phyloP scores from a whole-genome alignment of 2,888 invertebrate genomes.

The Tortricodes alternella region DNA sequence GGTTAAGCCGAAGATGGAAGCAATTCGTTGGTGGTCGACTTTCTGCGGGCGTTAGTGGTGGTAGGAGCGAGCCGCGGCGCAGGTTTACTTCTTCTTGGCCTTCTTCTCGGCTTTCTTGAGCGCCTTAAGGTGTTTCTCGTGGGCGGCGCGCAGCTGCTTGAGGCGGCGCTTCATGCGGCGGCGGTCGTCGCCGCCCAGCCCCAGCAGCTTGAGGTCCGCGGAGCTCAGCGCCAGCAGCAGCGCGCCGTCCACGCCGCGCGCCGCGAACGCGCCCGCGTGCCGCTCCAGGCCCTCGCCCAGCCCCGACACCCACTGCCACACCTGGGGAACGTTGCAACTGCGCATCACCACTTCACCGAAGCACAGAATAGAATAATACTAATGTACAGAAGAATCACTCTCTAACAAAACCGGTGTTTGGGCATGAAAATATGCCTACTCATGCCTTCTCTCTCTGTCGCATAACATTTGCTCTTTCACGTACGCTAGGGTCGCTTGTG shows the following conservation, averaged over 20 bases:
- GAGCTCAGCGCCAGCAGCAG: slow-evolving; percentile 94
- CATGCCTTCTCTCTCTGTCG: too few relatives aligned
- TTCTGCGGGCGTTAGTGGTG: background rate
- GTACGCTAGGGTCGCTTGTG: too few relatives aligned
- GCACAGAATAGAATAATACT: too few relatives aligned
- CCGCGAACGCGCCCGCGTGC: slow-evolving; percentile 93
- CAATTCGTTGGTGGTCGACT: too few relatives aligned
- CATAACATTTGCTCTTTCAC: too few relatives aligned
- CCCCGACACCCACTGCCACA: slow-evolving; percentile 94
- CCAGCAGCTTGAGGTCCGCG: slow-evolving; percentile 94
- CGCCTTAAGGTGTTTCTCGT: slow-evolving; percentile 94
- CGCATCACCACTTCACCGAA: too few relatives aligned
- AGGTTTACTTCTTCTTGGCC: slow-evolving; percentile 85
- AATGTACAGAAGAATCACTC: too few relatives aligned
- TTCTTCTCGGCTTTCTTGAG: slow-evolving; percentile 93
- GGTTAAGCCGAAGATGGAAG: too few relatives aligned
- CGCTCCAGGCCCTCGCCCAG: slow-evolving; percentile 94
- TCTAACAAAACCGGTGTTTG: too few relatives aligned
- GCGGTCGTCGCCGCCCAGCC: slow-evolving; percentile 91
- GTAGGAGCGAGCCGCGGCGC: background rate
- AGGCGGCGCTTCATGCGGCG: slow-evolving; percentile 91
- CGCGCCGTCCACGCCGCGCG: slow-evolving; percentile 94
- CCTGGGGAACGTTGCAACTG: slow-evolving; percentile 78
- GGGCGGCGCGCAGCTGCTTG: slow-evolving; percentile 90
- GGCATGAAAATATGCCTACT: too few relatives aligned